Conservation (phyloP, 2,888 invertebrate genomes). For the Choristoneura rosaceana region DNA sequence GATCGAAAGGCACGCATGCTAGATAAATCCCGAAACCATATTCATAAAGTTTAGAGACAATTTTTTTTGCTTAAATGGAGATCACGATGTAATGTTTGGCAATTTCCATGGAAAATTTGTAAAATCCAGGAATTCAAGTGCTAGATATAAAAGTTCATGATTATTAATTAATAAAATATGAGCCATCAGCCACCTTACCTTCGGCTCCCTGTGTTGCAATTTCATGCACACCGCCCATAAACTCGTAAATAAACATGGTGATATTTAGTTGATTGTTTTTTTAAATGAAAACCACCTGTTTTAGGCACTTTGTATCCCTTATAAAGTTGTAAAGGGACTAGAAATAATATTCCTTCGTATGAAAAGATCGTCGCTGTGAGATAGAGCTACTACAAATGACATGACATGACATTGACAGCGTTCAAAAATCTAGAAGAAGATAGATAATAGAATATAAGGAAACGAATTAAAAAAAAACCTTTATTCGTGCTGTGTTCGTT, state of each 20-base stretch:
- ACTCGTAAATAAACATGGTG: conserved; percentile 61
- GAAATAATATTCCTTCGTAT: background rate
- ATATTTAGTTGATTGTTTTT: background rate
- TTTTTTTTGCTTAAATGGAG: too few relatives aligned
- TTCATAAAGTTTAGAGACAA: too few relatives aligned
- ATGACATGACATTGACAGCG: background rate
- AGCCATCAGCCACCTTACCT: conserved; percentile 24
- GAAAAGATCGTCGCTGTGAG: background rate
- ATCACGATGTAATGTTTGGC: too few relatives aligned
- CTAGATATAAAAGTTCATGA: too few relatives aligned
- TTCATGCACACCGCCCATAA: conserved; percentile 56
- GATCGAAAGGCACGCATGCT: too few relatives aligned
- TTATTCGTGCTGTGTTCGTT: too few relatives aligned
- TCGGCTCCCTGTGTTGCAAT: background rate
- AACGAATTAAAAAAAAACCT: too few relatives aligned
- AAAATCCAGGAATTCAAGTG: too few relatives aligned
- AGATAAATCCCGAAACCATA: too few relatives aligned
- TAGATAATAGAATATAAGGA: too few relatives aligned
- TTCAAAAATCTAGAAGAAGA: background rate
- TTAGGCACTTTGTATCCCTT: background rate
- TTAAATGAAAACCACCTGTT: background rate
- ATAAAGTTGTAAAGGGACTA: background rate
- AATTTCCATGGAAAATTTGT: too few relatives aligned
- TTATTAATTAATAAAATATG: too few relatives aligned
- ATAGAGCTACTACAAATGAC: background rate